A percentile compares a stretch with the other conserved stretches of the same genome.
These are phyloP conservation scores for Auanema sp. DNA, from an alignment of 2,888 invertebrate species.

Conservation along the genomic window DNA sequence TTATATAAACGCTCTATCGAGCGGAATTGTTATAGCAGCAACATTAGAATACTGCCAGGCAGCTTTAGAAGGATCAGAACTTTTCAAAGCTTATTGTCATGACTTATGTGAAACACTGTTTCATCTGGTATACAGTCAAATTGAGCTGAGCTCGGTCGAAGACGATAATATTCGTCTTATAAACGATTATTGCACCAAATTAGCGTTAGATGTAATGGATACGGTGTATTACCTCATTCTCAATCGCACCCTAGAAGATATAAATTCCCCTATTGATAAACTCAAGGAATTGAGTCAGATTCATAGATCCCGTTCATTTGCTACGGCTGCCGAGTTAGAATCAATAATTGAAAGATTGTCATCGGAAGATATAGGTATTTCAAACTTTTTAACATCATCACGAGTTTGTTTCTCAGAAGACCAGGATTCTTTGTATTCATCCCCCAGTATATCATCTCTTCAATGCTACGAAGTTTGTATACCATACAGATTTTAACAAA, in stretches of 20 bases:
- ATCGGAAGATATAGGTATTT: background rate
- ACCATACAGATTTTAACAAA: too few relatives aligned
- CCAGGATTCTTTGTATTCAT: too few relatives aligned
- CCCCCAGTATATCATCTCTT: too few relatives aligned
- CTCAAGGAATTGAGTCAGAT: background rate
- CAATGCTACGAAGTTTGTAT: too few relatives aligned
- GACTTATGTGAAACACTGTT: conserved; percentile 34
- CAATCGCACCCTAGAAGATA: background rate
- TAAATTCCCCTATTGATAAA: background rate
- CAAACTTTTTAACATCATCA: too few relatives aligned
- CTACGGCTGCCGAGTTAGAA: conserved; percentile 12
- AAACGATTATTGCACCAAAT: conserved; percentile 4
- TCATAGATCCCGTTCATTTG: conserved; percentile 13
- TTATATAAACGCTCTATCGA: conserved; percentile 36
- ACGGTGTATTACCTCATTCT: conserved; percentile 7
- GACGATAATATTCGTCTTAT: background rate
- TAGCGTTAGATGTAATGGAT: conserved; percentile 1
- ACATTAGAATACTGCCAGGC: conserved; percentile 4
- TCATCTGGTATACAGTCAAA: conserved; percentile 23
- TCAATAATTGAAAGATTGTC: conserved; percentile 1
- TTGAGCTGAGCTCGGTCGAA: background rate
- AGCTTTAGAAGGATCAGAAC: background rate
- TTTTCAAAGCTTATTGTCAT: conserved; percentile 28
- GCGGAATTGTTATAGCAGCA: conserved; percentile 22
- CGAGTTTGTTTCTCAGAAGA: too few relatives aligned